Conservation (phyloP, 2,888 invertebrate species). For the Cantharis nigra region DNA sequence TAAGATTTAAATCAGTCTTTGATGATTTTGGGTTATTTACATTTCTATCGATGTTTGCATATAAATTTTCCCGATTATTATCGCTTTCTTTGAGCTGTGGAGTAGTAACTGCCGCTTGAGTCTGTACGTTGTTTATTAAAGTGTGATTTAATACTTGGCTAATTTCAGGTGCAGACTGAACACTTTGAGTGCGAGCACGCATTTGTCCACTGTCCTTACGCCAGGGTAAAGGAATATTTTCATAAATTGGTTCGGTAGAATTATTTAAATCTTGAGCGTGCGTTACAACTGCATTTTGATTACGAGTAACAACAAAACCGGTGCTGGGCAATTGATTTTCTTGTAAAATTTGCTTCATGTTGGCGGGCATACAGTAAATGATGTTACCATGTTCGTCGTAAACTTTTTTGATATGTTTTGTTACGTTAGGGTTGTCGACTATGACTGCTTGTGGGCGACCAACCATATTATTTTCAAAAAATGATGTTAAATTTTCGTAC, state of each 20-base stretch:
- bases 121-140: conserved; percentile 44
- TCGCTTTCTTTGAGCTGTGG: conserved; percentile 35
- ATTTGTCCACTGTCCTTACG: conserved; percentile 51
- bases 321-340: conserved; percentile 54
- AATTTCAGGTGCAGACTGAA: conserved; percentile 72
- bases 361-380: conserved; percentile 66
- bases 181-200: conserved; percentile 66
- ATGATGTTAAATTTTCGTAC: conserved; percentile 72
- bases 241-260: conserved; percentile 77
- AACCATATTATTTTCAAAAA: conserved; percentile 56
- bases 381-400: conserved; percentile 67
- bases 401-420: conserved; percentile 65
- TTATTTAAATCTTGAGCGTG: conserved; percentile 52
- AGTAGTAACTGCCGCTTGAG: conserved; percentile 16
- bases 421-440: conserved; percentile 64
- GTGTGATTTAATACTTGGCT: conserved; percentile 49
- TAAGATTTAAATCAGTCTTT: conserved; percentile 37
- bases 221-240: conserved; percentile 78
- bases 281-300: conserved; percentile 52
- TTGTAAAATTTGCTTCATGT: conserved; percentile 55
- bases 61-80: conserved; percentile 49
- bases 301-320: conserved; percentile 59
- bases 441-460: conserved; percentile 55
- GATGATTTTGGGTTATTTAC: conserved; percentile 36
- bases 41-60: conserved; percentile 47